Evolutionary conservation across 2,888 invertebrate species (phyloP).

Genomic region (Erebia epiphron): DNA sequence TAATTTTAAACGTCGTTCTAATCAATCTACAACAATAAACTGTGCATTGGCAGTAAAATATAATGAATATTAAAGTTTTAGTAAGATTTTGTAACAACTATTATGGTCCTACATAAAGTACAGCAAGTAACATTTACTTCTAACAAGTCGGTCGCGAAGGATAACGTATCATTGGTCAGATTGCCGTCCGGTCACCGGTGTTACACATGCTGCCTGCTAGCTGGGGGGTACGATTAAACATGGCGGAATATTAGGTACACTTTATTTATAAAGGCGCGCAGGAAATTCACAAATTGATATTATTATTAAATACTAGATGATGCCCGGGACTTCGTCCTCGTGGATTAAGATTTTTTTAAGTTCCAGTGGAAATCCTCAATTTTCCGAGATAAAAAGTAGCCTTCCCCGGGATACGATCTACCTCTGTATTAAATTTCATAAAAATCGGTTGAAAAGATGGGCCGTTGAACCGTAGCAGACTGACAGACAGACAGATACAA

Average conservation of each 20-base stretch:
- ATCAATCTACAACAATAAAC: neutral
- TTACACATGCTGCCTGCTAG: neutral
- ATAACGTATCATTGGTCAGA: neutral
- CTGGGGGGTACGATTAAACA: neutral
- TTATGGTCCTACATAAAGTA: neutral
- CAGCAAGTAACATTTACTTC: conserved; percentile 8
- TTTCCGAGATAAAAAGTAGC: too few relatives aligned
- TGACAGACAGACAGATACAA: too few relatives aligned
- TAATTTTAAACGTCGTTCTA: too few relatives aligned
- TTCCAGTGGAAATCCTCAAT: too few relatives aligned
- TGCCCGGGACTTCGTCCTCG: too few relatives aligned
- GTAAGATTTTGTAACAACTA: neutral
- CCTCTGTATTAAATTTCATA: too few relatives aligned
- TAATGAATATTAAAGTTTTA: neutral
- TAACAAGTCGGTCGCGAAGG: neutral
- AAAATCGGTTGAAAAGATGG: too few relatives aligned
- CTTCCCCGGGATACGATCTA: too few relatives aligned
- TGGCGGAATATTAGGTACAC: neutral
- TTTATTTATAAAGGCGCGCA: neutral
- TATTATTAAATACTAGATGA: too few relatives aligned
- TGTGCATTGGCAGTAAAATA: neutral
- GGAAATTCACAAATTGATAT: too few relatives aligned
- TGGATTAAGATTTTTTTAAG: too few relatives aligned
- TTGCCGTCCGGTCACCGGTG: conserved; percentile 11
- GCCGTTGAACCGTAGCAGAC: too few relatives aligned